A percentile compares a stretch with the other conserved stretches of the same genome.
phyloP scores from a whole-genome alignment of 2,888 invertebrate genomes.

The Cotesia congregata region DNA sequence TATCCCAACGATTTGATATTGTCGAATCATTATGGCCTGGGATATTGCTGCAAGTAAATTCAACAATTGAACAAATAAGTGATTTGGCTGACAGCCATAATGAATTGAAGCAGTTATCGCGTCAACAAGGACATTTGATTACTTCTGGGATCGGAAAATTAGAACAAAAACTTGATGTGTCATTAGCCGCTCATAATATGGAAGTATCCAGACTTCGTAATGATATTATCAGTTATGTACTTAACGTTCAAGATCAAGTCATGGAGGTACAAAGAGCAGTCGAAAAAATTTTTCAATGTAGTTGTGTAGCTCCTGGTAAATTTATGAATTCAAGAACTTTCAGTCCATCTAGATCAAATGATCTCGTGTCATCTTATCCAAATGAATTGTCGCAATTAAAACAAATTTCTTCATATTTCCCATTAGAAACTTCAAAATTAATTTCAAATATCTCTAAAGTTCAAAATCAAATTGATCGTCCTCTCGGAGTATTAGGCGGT shows the following conservation, averaged over 20 bases:
- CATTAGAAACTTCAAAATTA: not conserved
- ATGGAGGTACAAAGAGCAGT: conserved; percentile 5
- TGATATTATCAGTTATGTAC: conserved; percentile 9
- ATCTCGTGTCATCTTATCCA: not conserved
- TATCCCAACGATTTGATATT: conserved; percentile 8
- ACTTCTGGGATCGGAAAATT: conserved; percentile 8
- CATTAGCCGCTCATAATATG: not conserved
- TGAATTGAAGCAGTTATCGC: not conserved
- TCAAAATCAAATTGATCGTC: not conserved
- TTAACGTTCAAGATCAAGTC: conserved; percentile 10
- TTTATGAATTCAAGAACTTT: not conserved
- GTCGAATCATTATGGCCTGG: not conserved
- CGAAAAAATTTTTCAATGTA: not conserved
- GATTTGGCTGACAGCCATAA: conserved; percentile 4
- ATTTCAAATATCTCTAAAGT: not conserved
- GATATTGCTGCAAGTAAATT: not conserved
- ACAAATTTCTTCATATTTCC: not conserved
- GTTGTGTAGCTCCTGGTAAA: conserved; percentile 7
- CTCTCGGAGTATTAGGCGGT: conserved; percentile 20
- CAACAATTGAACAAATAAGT: not conserved
- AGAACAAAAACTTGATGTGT: conserved; percentile 21
- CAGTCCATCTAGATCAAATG: not conserved
- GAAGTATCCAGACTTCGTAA: conserved; percentile 14
- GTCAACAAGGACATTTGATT: conserved; percentile 22
- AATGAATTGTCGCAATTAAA: not conserved